Base-by-base conservation (phyloP, 2,888 invertebrate species). In the Chymomyza caudatula region DNA sequence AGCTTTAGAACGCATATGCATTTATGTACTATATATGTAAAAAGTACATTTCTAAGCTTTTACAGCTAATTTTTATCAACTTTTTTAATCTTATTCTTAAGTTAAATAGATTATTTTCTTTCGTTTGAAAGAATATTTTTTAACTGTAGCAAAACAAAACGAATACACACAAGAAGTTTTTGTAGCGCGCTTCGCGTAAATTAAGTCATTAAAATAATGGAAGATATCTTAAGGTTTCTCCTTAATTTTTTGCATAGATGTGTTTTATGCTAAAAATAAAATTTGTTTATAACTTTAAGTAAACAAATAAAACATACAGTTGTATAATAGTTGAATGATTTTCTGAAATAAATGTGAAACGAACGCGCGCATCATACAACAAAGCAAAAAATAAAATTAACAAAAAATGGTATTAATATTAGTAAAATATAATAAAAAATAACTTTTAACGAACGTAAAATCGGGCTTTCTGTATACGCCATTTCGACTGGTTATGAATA, bases 361-460 rank as follows among this genome's bases (percentile, higher is more conserved):
- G 67, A 17, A 70, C 69, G 83, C 74, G 85, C 68, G 78, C 74
- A 60, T 69, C 62, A 68, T 61, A 80, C 78, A 74, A 65, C 79
- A 76, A 65, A 68, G 77, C 73, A 67, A 73, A 74, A 67, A 73
- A 74, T 80, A 82, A 80, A 85, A 82, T 80, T 82, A 80, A 80
- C 85, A 80, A 80, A 80, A 74, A 85, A 52, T 47, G 51, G 42
- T 43, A 56, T 11, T 44, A 64, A 47, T 69, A 37, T 60, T 44
- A 68, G 23, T 66, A 60, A 72, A 25, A 37, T 54, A 58, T 63
- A 62, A 67, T 67, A 56, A 54, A 71, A 72, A 76, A 67, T 65
- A 79, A 80, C 80, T 72, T 85, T 82, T 72, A 79, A 80, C 83
- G 72, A 80, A 82, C 77, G 77, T 69, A 68, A 78, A 78, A 63